These are phyloP conservation scores for Lordiphosa collinella DNA, from an alignment of 1,140 invertebrate species.

Conservation along the genomic window DNA sequence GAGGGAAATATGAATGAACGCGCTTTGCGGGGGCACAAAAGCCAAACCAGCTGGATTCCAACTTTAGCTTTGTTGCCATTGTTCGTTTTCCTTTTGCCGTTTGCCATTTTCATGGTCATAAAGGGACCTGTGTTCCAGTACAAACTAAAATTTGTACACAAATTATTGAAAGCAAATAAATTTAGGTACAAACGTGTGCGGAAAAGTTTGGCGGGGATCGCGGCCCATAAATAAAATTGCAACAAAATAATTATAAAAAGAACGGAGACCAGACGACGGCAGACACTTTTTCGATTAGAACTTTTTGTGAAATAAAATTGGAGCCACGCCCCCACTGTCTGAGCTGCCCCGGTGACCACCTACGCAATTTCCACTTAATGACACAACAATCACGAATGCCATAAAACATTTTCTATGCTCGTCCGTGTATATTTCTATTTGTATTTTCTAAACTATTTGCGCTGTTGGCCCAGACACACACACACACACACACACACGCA, in stretches of 20 bases:
- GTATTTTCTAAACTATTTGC: conserved; percentile 61
- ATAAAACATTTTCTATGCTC: conserved; percentile 68
- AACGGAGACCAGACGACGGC: conserved; percentile 31
- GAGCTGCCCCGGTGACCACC: too few species aligned
- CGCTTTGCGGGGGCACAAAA: conserved; percentile 33
- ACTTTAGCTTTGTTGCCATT: conserved; percentile 28
- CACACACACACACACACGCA: not conserved
- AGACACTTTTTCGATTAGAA: conserved; percentile 69
- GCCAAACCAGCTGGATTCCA: conserved; percentile 32
- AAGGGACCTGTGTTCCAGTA: conserved; percentile 44
- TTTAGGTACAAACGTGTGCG: conserved; percentile 14
- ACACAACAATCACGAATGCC: conserved; percentile 74
- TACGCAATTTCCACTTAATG: conserved; percentile 77
- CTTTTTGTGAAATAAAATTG: conserved; percentile 65
- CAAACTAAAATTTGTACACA: conserved; percentile 56
- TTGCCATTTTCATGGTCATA: conserved; percentile 62
- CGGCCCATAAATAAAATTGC: conserved; percentile 51
- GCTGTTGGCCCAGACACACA: conserved; percentile 18
- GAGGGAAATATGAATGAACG: conserved; percentile 66
- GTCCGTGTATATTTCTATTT: conserved; percentile 14
- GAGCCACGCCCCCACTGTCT: conserved; percentile 30
- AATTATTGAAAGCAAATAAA: conserved; percentile 66
- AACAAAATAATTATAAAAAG: conserved; percentile 68
- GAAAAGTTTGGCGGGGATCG: conserved; percentile 1
- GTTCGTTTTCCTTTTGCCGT: conserved; percentile 26